phyloP scores from a whole-genome alignment of 2,888 invertebrate genomes.

The Drosophila yooni region DNA sequence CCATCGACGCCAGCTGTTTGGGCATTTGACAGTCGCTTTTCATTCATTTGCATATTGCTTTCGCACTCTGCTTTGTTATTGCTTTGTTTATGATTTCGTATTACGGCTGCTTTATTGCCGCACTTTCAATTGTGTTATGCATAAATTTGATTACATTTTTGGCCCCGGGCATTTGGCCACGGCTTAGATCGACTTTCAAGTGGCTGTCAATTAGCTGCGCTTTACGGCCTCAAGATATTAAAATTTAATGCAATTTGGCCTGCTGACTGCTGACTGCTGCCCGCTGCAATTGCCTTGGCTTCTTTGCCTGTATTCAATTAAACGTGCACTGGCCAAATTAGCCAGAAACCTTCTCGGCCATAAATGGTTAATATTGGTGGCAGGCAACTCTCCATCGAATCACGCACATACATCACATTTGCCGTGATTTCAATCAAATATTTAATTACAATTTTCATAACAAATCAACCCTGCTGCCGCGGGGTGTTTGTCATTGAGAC shows the following conservation, averaged over 20 bases:
- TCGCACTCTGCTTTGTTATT: conserved; percentile 65
- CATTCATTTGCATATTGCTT: conserved; percentile 78
- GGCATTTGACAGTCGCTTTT: conserved; percentile 73
- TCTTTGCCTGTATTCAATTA: conserved; percentile 32
- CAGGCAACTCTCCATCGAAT: conserved; percentile 6
- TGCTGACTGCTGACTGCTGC: background rate
- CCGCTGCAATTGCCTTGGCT: conserved; percentile 9
- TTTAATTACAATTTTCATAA: conserved; percentile 54
- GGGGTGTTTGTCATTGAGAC: background rate
- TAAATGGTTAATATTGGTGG: conserved; percentile 48
- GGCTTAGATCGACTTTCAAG: conserved; percentile 36
- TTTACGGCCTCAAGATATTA: conserved; percentile 43
- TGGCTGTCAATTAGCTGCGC: conserved; percentile 65
- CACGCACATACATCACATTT: conserved; percentile 43
- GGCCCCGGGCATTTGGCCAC: conserved; percentile 16
- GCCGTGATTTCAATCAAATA: conserved; percentile 47
- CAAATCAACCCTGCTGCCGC: conserved; percentile 26
- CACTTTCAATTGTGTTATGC: conserved; percentile 68
- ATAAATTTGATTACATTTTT: conserved; percentile 74
- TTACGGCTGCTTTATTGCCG: conserved; percentile 66
- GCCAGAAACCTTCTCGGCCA: background rate
- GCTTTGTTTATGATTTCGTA: conserved; percentile 73
- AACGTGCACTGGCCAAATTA: background rate
- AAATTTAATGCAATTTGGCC: conserved; percentile 38
- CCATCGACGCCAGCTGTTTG: conserved; percentile 66